These are phyloP conservation scores for Poeciliopsis paucimaculata DNA, from an alignment of 2,797 vertebrate species.

Conservation along the genomic window DNA sequence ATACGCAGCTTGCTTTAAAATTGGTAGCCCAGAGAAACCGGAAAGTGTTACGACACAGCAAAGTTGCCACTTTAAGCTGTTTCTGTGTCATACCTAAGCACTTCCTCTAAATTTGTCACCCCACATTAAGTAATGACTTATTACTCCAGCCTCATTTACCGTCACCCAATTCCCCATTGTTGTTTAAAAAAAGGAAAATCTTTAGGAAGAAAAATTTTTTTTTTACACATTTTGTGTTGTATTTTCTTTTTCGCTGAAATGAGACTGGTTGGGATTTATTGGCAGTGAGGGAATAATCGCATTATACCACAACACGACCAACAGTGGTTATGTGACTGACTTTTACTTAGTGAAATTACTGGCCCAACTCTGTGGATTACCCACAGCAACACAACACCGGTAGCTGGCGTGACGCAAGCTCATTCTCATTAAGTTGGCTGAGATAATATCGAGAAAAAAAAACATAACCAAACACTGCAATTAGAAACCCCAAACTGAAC, in stretches of 20 bases:
- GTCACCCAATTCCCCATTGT: constrained; percentile 44
- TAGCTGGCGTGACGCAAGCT: not conserved
- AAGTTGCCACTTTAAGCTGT: constrained; percentile 63
- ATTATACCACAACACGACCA: not conserved
- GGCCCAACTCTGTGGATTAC: constrained; percentile 6
- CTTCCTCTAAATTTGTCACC: constrained; percentile 73
- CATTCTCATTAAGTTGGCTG: not conserved
- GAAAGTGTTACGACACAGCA: constrained; percentile 62
- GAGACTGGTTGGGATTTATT: not conserved
- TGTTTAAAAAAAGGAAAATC: not conserved
- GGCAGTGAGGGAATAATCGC: not conserved
- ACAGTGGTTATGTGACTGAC: constrained; percentile 8
- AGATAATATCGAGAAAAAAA: not conserved
- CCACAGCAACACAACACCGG: not conserved
- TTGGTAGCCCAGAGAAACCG: constrained; percentile 8
- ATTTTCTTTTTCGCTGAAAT: not conserved
- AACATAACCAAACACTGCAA: constrained; percentile 10
- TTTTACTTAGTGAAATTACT: constrained; percentile 11
- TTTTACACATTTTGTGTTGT: not conserved
- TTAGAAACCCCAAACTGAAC: constrained; percentile 19
- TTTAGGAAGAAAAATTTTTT: not conserved
- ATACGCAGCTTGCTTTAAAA: not conserved
- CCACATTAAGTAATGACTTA: constrained; percentile 69
- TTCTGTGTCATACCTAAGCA: constrained; percentile 54
- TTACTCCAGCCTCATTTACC: constrained; percentile 53